Evolutionary conservation across 1,140 invertebrate genomes (phyloP), one percentile per base, ranked within the genome.

Genomic region (Idris sp.): DNA sequence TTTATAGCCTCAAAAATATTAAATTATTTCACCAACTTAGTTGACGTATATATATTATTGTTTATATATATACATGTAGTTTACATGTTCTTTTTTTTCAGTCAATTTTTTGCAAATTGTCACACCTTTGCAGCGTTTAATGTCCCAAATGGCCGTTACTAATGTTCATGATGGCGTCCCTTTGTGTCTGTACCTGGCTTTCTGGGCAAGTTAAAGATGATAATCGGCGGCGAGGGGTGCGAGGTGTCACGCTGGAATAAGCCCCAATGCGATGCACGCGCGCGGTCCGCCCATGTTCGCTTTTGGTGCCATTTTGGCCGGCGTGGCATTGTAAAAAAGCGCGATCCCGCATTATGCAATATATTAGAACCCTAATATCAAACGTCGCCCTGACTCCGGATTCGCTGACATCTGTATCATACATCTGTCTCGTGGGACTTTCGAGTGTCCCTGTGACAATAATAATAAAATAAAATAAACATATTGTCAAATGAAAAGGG

Each of bases 361-460:
- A 81, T 83, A 85, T 85, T 86, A 86, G 83, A 67, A 81, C 81
- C 81, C 79, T 82, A 84, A 82, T 84, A 81, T 75, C 69, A 69
- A 72, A 62, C 1, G 28, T 38, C 15, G 7, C 31, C 44, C 35
- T 49, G 68, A 46, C 49, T 43, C 48, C 38, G 49, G 35, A 61
- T 67, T 58, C 62, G 65, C 48, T 85, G 84, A 86, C 84, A 86
- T 86, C 82, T 86, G 84, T 86, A 85, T 86, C 84, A 85, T 83
- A 62, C 84, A 86, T 86, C 84, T 86, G 84, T 67, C 65, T 74
- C 51, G 26, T 46, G 33, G 28, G 38, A 65, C n/a, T 35, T 14
- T 48, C 38, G 36, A 64, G 35, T 33, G 16, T 26, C 25, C 18
- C 8, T 8, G n/a, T n/a, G n/a, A n/a, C n/a, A n/a, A n/a, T n/a